Base-by-base conservation (phyloP, 2,797 vertebrate species). In the Erpetoichthys calabaricus region DNA sequence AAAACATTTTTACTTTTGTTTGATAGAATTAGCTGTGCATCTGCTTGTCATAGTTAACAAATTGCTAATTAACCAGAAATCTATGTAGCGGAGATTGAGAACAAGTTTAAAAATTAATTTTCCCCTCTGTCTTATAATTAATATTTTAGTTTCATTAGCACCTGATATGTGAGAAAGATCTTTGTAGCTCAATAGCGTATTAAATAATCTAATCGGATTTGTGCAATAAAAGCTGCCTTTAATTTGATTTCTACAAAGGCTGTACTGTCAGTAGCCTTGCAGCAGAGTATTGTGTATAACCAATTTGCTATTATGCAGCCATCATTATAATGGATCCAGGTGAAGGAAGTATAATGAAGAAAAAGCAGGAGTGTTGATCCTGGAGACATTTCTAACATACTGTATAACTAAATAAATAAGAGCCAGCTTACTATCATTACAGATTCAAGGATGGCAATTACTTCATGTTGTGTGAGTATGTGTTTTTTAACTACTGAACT, bases 141-240 rank as follows among this genome's bases (percentile, higher is more conserved):
- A 56, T 56, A 42, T 8, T 44, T 56, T 42, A 4, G 45, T 42
- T 25, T 43, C 45, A 60, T 55, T 44, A 55, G 46, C 53, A 9
- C 3, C 45, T 45, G 41, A 46, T 3, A 47, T 42, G 46, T 45
- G 3, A 5, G 45, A 47, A n/a, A 8, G 53, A 49, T 45, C 55
- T 44, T 43, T 50, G 54, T 44, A 47, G 42, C 53, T 43, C 47
- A 60, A 4, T 8, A 45, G 59, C 8, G 47, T 44, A 45, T 53
- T 56, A 9, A 9, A 41, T 47, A 52, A 60, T 50, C 9, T 50
- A 25, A 9, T 47, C 42, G 7, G 25, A 25, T 49, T 49, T 4
- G 7, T 49, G 47, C n/a, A 49, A 49, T 49, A n/a, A 49, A 7
- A n/a, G 7, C n/a, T 49, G 5, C n/a, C 1, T 49, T 49, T 49